Base-by-base conservation (phyloP, 2,113 vertebrate genomes). In the Calidris pygmaea region DNA sequence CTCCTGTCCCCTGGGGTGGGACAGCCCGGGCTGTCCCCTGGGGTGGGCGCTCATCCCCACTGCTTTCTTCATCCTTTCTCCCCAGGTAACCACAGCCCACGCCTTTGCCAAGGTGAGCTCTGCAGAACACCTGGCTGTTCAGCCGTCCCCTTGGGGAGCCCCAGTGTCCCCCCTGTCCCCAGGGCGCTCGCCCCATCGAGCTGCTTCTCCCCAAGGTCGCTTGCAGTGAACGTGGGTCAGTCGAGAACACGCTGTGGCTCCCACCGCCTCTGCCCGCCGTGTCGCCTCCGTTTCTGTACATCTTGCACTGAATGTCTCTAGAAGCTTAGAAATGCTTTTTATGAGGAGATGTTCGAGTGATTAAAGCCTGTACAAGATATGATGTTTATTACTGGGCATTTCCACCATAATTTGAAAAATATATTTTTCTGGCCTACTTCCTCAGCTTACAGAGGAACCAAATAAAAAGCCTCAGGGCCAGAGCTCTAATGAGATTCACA, bases 201-300 rank as follows among this genome's bases (percentile, higher is more conserved):
- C 50, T 35, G 6, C 45, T 26, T 13, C 30, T 27, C 52, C 50
- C 43, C n/a, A 9, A 5, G 68, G 19, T 50, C 23, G 30, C 59
- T 77, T 50, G 16, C 23, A 12, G 43, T 39, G 45, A 53, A 3
- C 45, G 10, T 27, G 1, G 0, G 5, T 32, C 32, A 14, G 0
- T 16, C 12, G 32, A 4, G 37, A 32, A 21, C 1, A 3, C 14
- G 17, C 8, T 68, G 37, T 39, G 47, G 29, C 81, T 72, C 52
- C 1, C 0, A 2, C 52, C 30, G 80, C 9, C 0, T 37, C 45
- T 29, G 0, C 1, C n/a, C 32, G 3, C 30, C 8, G 7, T 3
- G 8, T 53, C 23, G 41, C 19, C 73, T 95, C 58, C 23, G 0
- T 56, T 81, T 47, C 48, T 30, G 26, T 16, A 24, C 2, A 0